Base-by-base conservation (phyloP, 2,888 invertebrate genomes). In the Lepas anatifera region DNA sequence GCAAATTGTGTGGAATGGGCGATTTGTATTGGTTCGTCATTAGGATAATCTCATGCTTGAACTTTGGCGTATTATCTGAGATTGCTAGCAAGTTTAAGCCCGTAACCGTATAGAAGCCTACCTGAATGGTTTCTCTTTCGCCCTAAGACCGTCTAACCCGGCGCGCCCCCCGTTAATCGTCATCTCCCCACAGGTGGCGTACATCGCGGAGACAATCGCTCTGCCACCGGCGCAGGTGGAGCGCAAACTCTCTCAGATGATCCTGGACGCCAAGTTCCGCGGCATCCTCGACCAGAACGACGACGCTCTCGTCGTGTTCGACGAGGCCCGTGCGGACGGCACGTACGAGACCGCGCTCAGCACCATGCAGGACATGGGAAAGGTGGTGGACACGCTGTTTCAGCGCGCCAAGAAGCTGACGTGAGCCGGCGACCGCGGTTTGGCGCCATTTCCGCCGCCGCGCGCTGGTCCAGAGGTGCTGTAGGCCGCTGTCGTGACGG, bases 211-310 rank as follows among this genome's bases (percentile, higher is more conserved):
- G 75, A 87, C 89, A 76, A 97, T 97, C 82, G 90, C 92, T 77
- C 84, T 97, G 73, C 89, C 93, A 18, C 88, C 92, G 86, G 83
- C 89, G 67, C 87, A 90, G 83, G 98, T 99, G 69, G 99, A 99
- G 82, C 95, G 96, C 83, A 99, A 99, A 82, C 83, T 99, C 71
- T 98, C 98, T 68, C 99, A 99, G 82, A 99, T 99, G 99, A 99
- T 99, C 79, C 84, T 99, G 80, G 99, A 99, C 81, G 94, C 95
- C 78, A 99, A 98, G 82, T 89, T 99, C 76, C 87, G 89, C 82
- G 97, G 98, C 32, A 98, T 98, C 76, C 85, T 99, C 75, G 98
- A 99, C 83, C 99, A 99, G 83, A 98, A 97, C 72, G 94, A 93
- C 81, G 98, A 98, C 73, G 95, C 99, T 69, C 84, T 99, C 73